These are phyloP conservation scores for Entosphenus tridentatus DNA, from an alignment of 2,113 vertebrate genomes.

Conservation along the genomic window DNA sequence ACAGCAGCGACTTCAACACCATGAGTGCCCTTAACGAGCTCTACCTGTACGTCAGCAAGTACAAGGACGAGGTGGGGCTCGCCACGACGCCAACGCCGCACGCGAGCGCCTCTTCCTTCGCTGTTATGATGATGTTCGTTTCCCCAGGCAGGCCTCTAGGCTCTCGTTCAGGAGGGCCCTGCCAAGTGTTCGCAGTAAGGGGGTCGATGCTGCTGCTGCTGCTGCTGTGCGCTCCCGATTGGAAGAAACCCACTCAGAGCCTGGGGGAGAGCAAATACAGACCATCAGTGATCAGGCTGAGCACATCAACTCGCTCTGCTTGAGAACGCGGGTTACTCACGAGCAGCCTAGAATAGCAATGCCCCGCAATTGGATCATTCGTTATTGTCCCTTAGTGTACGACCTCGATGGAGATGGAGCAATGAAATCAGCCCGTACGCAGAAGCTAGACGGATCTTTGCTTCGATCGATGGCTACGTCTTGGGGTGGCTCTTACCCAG, in stretches of 20 bases:
- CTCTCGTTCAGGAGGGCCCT: no score
- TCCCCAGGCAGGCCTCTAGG: no score
- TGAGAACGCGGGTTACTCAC: no score
- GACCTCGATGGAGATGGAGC: background rate
- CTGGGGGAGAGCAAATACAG: background rate
- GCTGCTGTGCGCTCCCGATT: background rate
- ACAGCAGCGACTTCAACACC: constrained; percentile 91
- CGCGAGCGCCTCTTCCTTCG: background rate
- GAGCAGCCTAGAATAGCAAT: no score
- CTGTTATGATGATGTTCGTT: background rate
- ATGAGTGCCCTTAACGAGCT: constrained; percentile 96
- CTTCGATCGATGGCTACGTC: background rate
- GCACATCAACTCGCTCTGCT: no score
- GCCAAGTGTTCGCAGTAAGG: no score
- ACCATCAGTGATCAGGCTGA: no score
- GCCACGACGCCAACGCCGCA: background rate
- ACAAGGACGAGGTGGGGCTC: constrained; percentile 72
- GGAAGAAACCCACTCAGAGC: background rate
- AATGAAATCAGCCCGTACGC: background rate
- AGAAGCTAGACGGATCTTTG: background rate
- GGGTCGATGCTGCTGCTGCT: background rate
- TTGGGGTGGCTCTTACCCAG: background rate
- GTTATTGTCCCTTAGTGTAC: no score
- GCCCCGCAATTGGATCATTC: no score
- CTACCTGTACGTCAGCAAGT: constrained; percentile 94